Percentiles rank a stretch among this genome's conserved stretches.
Evolutionary conservation across 1,140 invertebrate genomes (phyloP).

Genomic region (Drosophila leontia): DNA sequence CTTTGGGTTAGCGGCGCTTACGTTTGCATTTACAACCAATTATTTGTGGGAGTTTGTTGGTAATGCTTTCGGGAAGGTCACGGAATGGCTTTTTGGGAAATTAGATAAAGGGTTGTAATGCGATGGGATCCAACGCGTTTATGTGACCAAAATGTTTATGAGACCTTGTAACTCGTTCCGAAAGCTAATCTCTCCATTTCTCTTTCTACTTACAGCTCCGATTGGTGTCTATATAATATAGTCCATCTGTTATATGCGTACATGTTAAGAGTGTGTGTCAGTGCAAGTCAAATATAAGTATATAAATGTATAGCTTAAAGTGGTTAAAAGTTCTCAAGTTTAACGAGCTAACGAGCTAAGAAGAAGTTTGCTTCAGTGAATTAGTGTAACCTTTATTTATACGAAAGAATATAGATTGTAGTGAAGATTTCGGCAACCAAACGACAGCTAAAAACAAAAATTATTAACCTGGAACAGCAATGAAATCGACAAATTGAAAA

Average conservation of each 20-base stretch:
- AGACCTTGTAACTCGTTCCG: background rate
- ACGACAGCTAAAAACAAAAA: slow-evolving; percentile 3
- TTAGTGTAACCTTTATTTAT: slow-evolving; percentile 25
- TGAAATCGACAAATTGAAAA: slow-evolving; percentile 41
- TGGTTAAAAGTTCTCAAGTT: slow-evolving; percentile 18
- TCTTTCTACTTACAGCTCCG: slow-evolving; percentile 44
- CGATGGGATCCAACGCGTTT: slow-evolving; percentile 1
- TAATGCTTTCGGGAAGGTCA: slow-evolving; percentile 53
- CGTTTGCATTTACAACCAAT: slow-evolving; percentile 74
- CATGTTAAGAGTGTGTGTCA: slow-evolving; percentile 15
- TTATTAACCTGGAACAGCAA: background rate
- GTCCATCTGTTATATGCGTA: slow-evolving; percentile 31
- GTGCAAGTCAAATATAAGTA: slow-evolving; percentile 29
- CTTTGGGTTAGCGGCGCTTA: slow-evolving; percentile 45
- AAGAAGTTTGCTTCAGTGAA: slow-evolving; percentile 13
- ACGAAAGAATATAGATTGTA: slow-evolving; percentile 18
- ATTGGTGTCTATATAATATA: slow-evolving; percentile 46
- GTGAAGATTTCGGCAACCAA: slow-evolving; percentile 18
- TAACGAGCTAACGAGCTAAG: slow-evolving; percentile 3
- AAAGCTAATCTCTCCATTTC: slow-evolving; percentile 12
- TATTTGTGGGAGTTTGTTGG: slow-evolving; percentile 42
- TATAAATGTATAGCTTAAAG: slow-evolving; percentile 17
- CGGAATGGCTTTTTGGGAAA: slow-evolving; percentile 35
- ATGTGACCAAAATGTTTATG: slow-evolving; percentile 35
- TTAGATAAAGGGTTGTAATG: slow-evolving; percentile 31